Evolutionary conservation across 2,888 invertebrate species (phyloP).

Genomic region (Griposia aprilina): DNA sequence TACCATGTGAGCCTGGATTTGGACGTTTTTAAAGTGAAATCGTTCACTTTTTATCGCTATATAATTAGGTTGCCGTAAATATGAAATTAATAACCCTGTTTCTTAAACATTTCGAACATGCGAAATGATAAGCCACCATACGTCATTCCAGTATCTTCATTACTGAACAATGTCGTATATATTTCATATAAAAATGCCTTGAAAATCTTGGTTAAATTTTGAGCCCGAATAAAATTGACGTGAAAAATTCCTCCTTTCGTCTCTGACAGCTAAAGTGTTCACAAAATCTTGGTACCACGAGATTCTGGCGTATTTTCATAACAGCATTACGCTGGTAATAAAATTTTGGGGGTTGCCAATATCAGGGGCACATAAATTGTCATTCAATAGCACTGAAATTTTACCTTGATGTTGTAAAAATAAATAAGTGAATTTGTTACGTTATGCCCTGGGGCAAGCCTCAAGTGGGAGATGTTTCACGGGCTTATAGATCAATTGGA

Average conservation of each 20-base stretch:
- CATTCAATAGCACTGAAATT: slow-evolving; percentile 66
- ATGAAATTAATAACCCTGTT: not conserved
- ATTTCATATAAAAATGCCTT: not conserved
- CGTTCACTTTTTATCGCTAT: no score
- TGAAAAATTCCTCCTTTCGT: slow-evolving; percentile 14
- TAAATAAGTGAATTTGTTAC: slow-evolving; percentile 61
- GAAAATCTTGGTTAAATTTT: slow-evolving; percentile 6
- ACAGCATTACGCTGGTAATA: slow-evolving; percentile 78
- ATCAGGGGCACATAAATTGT: slow-evolving; percentile 75
- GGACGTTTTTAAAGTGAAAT: no score
- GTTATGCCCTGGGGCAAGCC: slow-evolving; percentile 15
- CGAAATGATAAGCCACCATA: not conserved
- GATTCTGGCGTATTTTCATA: slow-evolving; percentile 72
- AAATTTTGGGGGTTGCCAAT: slow-evolving; percentile 76
- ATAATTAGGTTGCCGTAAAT: no score
- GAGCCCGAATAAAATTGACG: not conserved
- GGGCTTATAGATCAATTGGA: slow-evolving; percentile 2
- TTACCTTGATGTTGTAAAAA: slow-evolving; percentile 58
- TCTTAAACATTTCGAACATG: not conserved
- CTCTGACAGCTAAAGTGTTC: slow-evolving; percentile 26
- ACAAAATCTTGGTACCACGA: slow-evolving; percentile 38
- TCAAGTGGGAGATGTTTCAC: not conserved
- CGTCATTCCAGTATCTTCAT: slow-evolving; percentile 15
- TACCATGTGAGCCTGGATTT: no score
- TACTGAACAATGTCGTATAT: slow-evolving; percentile 3